Evolutionary conservation across 2,113 vertebrate genomes (phyloP), one percentile per base, ranked within the genome.

Genomic region (Brachypteracias leptosomus): DNA sequence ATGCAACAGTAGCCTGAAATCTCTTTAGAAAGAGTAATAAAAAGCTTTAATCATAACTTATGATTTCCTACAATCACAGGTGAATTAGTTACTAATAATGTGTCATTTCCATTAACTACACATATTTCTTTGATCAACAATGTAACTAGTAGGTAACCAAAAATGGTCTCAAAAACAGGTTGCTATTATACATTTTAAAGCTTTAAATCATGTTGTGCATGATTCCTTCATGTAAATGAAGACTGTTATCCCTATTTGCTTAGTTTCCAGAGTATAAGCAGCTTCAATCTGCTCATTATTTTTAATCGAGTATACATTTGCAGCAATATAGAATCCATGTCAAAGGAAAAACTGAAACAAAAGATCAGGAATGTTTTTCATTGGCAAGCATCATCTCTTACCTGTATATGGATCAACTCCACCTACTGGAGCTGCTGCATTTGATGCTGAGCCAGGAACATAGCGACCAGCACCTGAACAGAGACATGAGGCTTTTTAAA

Each of bases 371-470:
- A 38, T 42, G 22, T 17, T 85, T 58, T 62, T 31, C 21, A 58
- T 11, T 38, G 10, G 28, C 16, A 72, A 66, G 54, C 16, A 62
- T 67, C 33, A 80, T 22, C 54, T 91, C 92, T 89, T 85, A 99
- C 99, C 99, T 97, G 98, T 99, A 96, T 98, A 99, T 3, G 99
- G 99, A 97, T 99, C 99, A 51, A 96, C 95, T 75, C 97, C 98
- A 15, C 97, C 95, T 42, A 77, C 46, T 59, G 98, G 46, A 91
- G 95, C 81, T 25, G 71, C 76, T 38, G 94, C 42, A 83, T 82
- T 92, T 24, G 98, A 85, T 62, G 88, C 95, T 33, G 98, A 98
- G 51, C 98, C 98, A 31, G 99, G 99, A 89, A 99, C 98, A 79
- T 99, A 99, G 40, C 99, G 99, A 68, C 99, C 99, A 92, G 98